phyloP scores from a whole-genome alignment of 1,140 invertebrate species.

The Drosophila jambulina region DNA sequence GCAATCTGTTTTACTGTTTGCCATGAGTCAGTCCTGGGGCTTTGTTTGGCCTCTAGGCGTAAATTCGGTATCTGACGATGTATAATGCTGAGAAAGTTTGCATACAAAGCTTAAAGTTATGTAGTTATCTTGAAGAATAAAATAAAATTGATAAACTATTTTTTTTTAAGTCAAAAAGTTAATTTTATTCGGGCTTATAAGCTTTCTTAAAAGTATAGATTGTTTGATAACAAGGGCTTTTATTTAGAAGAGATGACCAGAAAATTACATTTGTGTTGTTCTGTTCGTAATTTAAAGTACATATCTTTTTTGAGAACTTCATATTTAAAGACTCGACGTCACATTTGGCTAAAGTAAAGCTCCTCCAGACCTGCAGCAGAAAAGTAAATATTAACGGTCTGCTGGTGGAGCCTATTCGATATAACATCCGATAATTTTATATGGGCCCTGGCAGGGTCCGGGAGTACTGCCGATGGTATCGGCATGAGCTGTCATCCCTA shows the following conservation, averaged over 20 bases:
- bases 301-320: too few species aligned
- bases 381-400: neutral
- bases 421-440: neutral
- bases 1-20: constrained; percentile 41
- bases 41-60: neutral
- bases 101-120: neutral
- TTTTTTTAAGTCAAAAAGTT: too few species aligned
- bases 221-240: too few species aligned
- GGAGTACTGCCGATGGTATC: neutral
- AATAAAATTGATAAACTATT: too few species aligned
- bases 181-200: too few species aligned
- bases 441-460: neutral
- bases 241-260: too few species aligned
- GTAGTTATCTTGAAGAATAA: neutral
- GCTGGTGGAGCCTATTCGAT: neutral
- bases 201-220: too few species aligned
- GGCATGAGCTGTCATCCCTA: neutral
- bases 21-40: constrained; percentile 20
- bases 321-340: too few species aligned
- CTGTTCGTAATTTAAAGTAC: too few species aligned
- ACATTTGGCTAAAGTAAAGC: too few species aligned
- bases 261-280: too few species aligned
- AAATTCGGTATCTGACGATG: neutral
- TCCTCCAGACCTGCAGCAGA: neutral
- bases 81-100: neutral